These are phyloP conservation scores for Pteronura brasiliensis DNA, from an alignment of 2,113 vertebrate species.

Conservation along the genomic window DNA sequence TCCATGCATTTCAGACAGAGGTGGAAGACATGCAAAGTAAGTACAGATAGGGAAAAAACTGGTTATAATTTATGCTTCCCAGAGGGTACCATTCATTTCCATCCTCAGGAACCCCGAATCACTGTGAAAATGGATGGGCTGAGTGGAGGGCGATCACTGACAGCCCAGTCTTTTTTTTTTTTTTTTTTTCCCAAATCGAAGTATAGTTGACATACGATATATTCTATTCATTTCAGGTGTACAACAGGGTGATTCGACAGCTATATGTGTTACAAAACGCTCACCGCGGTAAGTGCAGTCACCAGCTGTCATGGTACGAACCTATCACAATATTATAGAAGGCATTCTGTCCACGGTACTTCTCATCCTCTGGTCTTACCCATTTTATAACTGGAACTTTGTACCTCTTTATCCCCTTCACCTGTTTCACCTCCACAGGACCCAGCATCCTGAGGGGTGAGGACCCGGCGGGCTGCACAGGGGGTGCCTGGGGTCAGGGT, in stretches of 20 bases:
- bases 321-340: background rate
- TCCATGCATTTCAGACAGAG: background rate
- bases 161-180: background rate
- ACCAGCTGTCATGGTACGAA: background rate
- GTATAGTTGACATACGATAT: background rate
- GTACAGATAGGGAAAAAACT: background rate
- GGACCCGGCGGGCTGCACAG: rapidly evolving
- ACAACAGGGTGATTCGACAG: background rate
- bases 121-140: background rate
- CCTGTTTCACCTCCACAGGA: background rate
- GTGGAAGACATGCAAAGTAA: background rate
- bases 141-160: background rate
- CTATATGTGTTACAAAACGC: background rate
- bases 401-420: background rate
- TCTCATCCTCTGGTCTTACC: background rate
- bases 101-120: background rate
- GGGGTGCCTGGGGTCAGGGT: background rate
- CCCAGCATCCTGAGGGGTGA: background rate
- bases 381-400: background rate
- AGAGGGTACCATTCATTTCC: background rate
- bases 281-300: background rate
- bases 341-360: background rate
- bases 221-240: background rate
- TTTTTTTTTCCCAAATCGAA: background rate
- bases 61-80: background rate